phyloP scores from a whole-genome alignment of 2,113 vertebrate genomes.

The Cryptomyrus ogoouensis region DNA sequence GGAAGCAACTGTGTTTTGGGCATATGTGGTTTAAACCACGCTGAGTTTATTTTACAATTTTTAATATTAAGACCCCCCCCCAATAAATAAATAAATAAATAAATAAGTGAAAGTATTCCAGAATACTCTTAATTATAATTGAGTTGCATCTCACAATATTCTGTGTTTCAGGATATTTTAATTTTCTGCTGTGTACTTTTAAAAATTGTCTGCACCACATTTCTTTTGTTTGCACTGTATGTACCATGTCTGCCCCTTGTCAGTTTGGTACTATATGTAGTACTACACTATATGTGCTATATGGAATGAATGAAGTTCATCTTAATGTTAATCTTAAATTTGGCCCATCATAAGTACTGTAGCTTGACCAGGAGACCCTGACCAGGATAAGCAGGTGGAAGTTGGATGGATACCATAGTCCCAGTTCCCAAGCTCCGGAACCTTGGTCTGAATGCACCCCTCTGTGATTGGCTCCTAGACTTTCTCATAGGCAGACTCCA shows the following conservation, averaged over 20 bases:
- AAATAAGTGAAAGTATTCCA: neutral
- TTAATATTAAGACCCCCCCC: no score
- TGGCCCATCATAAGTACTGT: neutral
- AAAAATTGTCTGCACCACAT: no score
- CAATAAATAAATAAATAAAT: neutral
- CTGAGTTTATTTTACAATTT: neutral
- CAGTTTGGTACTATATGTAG: no score
- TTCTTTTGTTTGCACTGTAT: no score
- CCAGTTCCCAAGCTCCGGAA: neutral
- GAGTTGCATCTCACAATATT: neutral
- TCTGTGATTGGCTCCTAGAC: neutral
- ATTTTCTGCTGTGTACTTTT: no score
- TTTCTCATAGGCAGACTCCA: neutral
- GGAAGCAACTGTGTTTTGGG: neutral
- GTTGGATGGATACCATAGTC: neutral
- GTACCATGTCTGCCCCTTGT: no score
- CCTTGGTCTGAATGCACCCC: neutral
- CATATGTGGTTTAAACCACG: neutral
- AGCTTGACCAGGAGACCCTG: neutral
- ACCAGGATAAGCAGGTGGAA: neutral
- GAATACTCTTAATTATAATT: neutral
- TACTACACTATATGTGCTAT: no score
- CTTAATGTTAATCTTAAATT: neutral
- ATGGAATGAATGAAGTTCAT: neutral
- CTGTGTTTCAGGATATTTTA: neutral